Evolutionary conservation across 2,797 vertebrate species (phyloP).

Genomic region (Coccyzus lansbergi): DNA sequence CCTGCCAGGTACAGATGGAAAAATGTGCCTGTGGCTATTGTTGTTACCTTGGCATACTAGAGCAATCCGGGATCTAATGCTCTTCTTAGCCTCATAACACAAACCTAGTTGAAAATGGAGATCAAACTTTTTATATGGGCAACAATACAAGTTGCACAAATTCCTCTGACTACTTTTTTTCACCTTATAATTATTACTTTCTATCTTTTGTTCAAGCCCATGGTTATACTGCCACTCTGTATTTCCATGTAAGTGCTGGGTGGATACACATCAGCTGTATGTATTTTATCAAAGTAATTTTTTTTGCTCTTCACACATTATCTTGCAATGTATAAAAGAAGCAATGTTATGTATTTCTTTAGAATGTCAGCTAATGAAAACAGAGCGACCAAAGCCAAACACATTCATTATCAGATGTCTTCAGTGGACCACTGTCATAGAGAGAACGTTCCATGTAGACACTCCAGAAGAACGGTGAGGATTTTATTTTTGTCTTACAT

Average conservation of each 20-base stretch:
- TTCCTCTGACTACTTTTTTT: neutral
- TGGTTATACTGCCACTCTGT: neutral
- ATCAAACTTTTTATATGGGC: neutral
- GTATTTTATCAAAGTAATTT: neutral
- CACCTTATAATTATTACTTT: neutral
- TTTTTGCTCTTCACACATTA: neutral
- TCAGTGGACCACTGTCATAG: conserved; percentile 98
- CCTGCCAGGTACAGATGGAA: conserved; percentile 60
- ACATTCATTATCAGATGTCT: conserved; percentile 98
- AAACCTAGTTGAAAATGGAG: neutral
- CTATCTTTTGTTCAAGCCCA: neutral
- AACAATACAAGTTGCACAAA: neutral
- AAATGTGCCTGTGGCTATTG: conserved; percentile 55
- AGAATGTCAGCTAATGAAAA: conserved; percentile 99
- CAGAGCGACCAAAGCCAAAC: conserved; percentile 96
- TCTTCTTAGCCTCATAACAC: neutral
- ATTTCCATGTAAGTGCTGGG: neutral
- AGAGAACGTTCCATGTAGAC: conserved; percentile 96
- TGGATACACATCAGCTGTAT: neutral
- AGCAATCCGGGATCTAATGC: neutral
- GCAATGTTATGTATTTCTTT: conserved; percentile 56
- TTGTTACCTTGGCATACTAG: conserved; percentile 42
- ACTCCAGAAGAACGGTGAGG: conserved; percentile 93
- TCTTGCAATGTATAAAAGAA: neutral
- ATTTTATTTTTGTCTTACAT: neutral